Evolutionary conservation across 2,797 vertebrate genomes (phyloP).

Genomic region (Ispidina picta): DNA sequence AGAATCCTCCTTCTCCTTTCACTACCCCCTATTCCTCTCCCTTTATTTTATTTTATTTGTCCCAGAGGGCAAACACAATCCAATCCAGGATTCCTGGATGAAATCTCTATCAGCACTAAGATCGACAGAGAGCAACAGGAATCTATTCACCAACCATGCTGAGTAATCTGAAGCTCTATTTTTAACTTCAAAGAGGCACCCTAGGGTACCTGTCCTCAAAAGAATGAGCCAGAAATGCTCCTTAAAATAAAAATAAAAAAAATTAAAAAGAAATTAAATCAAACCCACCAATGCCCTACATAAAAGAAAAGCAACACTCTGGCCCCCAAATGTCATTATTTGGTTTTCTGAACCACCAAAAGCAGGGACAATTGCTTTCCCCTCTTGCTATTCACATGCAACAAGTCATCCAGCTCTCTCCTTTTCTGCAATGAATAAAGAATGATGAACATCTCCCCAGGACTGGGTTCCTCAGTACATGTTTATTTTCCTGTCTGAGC

Average conservation of each 20-base stretch:
- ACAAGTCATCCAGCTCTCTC: not conserved
- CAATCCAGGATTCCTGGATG: conserved; percentile 1
- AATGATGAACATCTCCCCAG: not conserved
- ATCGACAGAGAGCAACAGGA: not conserved
- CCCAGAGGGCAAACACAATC: conserved; percentile 35
- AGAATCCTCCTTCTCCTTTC: conserved; percentile 41
- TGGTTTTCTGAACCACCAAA: not conserved
- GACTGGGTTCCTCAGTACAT: not conserved
- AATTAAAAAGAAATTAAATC: not conserved
- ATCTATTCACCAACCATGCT: conserved; percentile 16
- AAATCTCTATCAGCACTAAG: conserved; percentile 41
- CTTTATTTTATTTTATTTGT: conserved; percentile 43
- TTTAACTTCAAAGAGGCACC: conserved; percentile 48
- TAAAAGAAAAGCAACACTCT: not conserved
- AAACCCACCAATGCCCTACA: not conserved
- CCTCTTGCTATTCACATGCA: not conserved
- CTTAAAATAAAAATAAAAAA: not conserved
- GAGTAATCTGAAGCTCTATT: conserved; percentile 52
- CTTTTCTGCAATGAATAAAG: not conserved
- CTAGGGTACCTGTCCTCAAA: not conserved
- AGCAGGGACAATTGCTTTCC: not conserved
- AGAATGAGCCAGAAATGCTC: not conserved
- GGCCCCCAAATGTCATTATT: not conserved
- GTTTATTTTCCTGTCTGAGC: conserved; percentile 21
- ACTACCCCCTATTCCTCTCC: not conserved